These are phyloP conservation scores for Albula glossodonta DNA, from an alignment of 2,113 vertebrate species.

Conservation along the genomic window DNA sequence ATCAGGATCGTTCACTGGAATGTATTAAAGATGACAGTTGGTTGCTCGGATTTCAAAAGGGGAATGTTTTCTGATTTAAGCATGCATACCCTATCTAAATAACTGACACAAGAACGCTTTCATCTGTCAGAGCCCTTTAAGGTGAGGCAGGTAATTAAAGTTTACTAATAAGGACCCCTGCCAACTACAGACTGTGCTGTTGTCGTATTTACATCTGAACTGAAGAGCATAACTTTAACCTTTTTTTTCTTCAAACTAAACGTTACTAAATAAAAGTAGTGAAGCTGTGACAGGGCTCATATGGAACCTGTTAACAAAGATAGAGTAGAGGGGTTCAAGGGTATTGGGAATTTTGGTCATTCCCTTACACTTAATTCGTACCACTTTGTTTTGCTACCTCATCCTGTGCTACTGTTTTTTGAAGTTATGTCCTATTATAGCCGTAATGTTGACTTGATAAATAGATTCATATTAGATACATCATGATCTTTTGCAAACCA, in stretches of 20 bases:
- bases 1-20: constrained; percentile 13
- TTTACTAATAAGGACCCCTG: constrained; percentile 2
- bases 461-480: not conserved
- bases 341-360: not conserved
- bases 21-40: constrained; percentile 34
- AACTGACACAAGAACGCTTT: constrained; percentile 26
- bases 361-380: not conserved
- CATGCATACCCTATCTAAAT: constrained; percentile 25
- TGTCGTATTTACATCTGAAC: not conserved
- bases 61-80: constrained; percentile 23
- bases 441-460: not conserved
- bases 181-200: not conserved
- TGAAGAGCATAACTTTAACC: not conserved
- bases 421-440: not conserved
- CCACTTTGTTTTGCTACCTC: not conserved
- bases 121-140: constrained; percentile 21
- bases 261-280: not conserved
- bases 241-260: not conserved
- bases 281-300: constrained; percentile 2
- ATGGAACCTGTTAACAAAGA: not conserved
- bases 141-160: constrained; percentile 20
- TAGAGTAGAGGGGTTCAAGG: not conserved
- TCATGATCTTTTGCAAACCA: not conserved
- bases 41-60: constrained; percentile 36
- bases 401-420: too few species aligned